These are phyloP conservation scores for Eospalax fontanierii DNA, from an alignment of 2,797 vertebrate species.

Conservation along the genomic window DNA sequence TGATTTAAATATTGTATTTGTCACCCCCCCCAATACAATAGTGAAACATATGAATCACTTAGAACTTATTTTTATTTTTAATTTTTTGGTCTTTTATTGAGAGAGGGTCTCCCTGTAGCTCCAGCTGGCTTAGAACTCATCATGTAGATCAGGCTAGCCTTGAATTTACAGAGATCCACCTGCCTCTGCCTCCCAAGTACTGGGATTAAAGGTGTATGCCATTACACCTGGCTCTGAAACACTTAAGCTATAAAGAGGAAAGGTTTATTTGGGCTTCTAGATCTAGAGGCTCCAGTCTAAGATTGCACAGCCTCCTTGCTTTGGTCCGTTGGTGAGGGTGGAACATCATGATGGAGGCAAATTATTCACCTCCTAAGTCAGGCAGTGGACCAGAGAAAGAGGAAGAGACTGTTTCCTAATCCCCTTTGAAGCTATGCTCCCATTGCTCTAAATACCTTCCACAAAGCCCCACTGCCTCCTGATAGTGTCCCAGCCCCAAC, in stretches of 20 bases:
- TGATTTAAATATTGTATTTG: not conserved
- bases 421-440: not conserved
- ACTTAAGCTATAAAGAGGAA: not conserved
- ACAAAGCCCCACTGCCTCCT: not conserved
- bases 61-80: too few species aligned
- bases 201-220: too few species aligned
- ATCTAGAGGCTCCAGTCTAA: not conserved
- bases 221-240: too few species aligned
- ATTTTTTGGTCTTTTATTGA: too few species aligned
- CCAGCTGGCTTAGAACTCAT: too few species aligned
- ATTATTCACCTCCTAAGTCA: not conserved
- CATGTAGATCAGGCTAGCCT: too few species aligned
- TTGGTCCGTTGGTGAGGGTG: not conserved
- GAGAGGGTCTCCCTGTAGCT: too few species aligned
- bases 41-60: not conserved
- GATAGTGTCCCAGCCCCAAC: not conserved
- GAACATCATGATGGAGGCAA: not conserved
- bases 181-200: too few species aligned
- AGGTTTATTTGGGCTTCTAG: not conserved
- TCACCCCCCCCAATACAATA: not conserved
- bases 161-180: too few species aligned
- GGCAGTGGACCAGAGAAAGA: not conserved
- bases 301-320: not conserved
- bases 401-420: not conserved
- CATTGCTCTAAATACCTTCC: not conserved